Percentiles rank a stretch among this genome's conserved stretches.
Conservation (phyloP, 2,888 invertebrate genomes). For the Sesia apiformis region DNA sequence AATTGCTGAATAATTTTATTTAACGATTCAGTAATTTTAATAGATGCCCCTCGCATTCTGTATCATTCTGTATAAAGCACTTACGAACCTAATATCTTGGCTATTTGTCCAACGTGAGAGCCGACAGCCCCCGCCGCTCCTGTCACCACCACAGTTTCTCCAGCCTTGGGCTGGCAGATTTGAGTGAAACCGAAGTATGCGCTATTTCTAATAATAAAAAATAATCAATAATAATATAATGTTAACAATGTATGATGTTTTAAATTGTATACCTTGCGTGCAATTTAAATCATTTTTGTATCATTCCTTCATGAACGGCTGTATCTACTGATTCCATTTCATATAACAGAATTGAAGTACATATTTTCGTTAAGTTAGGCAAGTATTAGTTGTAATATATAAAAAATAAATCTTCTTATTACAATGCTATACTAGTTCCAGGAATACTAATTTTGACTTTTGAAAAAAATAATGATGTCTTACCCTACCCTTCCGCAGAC, state of each 20-base stretch:
- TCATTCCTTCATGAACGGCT: background rate
- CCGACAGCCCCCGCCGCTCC: conserved; percentile 86
- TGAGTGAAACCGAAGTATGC: conserved; percentile 82
- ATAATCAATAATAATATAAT: conserved; percentile 6
- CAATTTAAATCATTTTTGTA: too few species aligned
- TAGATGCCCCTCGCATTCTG: too few species aligned
- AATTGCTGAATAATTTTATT: too few species aligned
- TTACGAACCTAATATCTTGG: conserved; percentile 75
- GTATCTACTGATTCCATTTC: too few species aligned
- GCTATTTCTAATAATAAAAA: conserved; percentile 63
- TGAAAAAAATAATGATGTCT: conserved; percentile 6
- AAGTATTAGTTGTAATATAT: too few species aligned
- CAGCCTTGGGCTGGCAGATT: conserved; percentile 77
- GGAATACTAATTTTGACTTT: too few species aligned
- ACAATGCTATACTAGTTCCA: too few species aligned
- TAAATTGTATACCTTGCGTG: too few species aligned
- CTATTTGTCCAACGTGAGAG: conserved; percentile 83
- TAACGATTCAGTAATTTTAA: too few species aligned
- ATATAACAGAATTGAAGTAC: too few species aligned
- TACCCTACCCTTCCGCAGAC: conserved; percentile 81
- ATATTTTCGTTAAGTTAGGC: too few species aligned
- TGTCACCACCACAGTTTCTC: conserved; percentile 80
- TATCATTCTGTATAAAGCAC: background rate
- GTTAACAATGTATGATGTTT: background rate
- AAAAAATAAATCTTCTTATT: too few species aligned